Evolutionary conservation across 2,797 vertebrate species (phyloP).

Genomic region (Dendrocincla tyrannina): DNA sequence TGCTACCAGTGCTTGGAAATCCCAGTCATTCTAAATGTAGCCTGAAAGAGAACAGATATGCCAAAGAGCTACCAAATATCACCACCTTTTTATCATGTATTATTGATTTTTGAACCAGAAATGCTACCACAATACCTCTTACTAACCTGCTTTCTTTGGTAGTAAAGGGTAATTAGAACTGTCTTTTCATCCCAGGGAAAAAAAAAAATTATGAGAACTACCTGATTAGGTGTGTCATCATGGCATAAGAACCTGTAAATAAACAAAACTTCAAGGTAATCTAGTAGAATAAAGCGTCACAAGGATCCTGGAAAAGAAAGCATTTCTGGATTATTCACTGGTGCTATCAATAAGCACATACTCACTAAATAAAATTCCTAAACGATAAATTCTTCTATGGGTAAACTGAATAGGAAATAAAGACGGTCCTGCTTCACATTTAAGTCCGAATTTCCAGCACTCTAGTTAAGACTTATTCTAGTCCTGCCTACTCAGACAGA

Average conservation of each 20-base stretch:
- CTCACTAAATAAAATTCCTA: not conserved
- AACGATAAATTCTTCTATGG: not conserved
- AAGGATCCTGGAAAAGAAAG: not conserved
- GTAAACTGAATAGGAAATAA: constrained; percentile 3
- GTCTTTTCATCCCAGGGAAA: not conserved
- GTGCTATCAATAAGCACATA: not conserved
- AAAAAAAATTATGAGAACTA: not conserved
- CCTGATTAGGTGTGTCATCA: not conserved
- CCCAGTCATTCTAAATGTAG: not conserved
- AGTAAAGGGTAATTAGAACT: not conserved
- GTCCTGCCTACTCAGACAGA: not conserved
- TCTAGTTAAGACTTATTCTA: not conserved
- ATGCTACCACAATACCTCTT: not conserved
- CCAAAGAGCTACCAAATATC: not conserved
- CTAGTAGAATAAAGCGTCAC: not conserved
- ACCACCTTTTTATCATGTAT: not conserved
- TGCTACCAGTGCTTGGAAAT: not conserved
- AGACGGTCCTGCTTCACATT: not conserved
- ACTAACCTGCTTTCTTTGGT: not conserved
- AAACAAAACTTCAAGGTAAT: not conserved
- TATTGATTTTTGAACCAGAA: not conserved
- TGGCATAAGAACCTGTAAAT: not conserved
- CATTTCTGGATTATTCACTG: not conserved
- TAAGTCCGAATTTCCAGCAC: not conserved
- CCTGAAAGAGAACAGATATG: not conserved